Percentiles rank a stretch among this genome's conserved stretches.
phyloP scores from a whole-genome alignment of 2,888 invertebrate species.

The Lasioglossum vierecki region DNA sequence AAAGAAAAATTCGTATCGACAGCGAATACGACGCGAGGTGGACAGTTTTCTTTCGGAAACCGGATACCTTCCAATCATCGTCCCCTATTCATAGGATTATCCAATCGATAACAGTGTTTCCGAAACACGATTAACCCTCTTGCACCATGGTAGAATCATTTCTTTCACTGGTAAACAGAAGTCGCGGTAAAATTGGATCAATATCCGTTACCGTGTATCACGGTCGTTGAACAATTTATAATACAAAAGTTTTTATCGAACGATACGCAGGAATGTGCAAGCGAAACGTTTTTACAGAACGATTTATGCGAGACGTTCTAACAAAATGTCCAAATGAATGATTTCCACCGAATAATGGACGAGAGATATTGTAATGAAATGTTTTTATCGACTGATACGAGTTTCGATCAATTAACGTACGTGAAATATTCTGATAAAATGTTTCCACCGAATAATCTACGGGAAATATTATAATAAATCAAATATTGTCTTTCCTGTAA shows the following conservation, averaged over 20 bases:
- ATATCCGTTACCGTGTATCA: neutral
- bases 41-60: neutral
- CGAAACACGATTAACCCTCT: neutral
- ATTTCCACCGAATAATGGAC: neutral
- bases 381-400: no score
- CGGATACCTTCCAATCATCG: neutral
- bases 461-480: no score
- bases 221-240: neutral
- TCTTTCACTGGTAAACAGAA: neutral
- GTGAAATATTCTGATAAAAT: no score
- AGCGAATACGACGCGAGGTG: neutral
- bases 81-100: neutral
- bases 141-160: neutral
- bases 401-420: no score
- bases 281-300: no score
- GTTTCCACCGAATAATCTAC: no score
- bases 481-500: no score
- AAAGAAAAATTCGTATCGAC: neutral
- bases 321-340: no score
- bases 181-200: neutral
- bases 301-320: no score
- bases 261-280: neutral
- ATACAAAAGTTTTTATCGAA: neutral
- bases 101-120: neutral
- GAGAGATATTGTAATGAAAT: neutral